A percentile compares a stretch with the other conserved stretches of the same genome.
Conservation (phyloP, 2,113 vertebrate species). For the Gorsachius goisagi region DNA sequence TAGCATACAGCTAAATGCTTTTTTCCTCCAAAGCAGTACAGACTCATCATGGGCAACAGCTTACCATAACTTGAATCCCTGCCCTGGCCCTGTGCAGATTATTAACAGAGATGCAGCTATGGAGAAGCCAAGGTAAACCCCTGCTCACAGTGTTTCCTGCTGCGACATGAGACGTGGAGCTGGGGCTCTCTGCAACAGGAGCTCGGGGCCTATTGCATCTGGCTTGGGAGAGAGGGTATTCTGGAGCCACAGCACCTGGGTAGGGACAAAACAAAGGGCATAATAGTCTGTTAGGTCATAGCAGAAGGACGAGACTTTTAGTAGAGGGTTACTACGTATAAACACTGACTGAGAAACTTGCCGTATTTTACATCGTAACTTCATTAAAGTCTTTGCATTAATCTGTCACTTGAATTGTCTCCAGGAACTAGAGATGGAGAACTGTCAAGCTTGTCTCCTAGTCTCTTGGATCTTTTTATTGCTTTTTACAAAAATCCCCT, state of each 20-base stretch:
- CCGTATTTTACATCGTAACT: fast-evolving
- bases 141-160: fast-evolving
- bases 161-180: fast-evolving
- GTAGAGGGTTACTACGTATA: background rate
- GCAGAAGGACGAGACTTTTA: background rate
- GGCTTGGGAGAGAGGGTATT: background rate
- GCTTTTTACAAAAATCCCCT: background rate
- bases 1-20: background rate
- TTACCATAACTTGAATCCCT: background rate
- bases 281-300: background rate
- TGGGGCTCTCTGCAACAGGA: fast-evolving
- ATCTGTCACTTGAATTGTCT: background rate
- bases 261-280: background rate
- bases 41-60: background rate
- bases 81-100: background rate
- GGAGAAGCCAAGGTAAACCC: background rate
- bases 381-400: background rate
- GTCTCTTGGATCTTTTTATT: background rate
- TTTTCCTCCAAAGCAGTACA: background rate
- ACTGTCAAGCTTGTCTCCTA: background rate
- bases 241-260: background rate
- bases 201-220: background rate
- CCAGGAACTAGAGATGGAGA: background rate
- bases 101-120: background rate
- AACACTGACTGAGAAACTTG: background rate